Evolutionary conservation across 1,140 invertebrate genomes (phyloP).

Genomic region (Neotoxoptera formosana): DNA sequence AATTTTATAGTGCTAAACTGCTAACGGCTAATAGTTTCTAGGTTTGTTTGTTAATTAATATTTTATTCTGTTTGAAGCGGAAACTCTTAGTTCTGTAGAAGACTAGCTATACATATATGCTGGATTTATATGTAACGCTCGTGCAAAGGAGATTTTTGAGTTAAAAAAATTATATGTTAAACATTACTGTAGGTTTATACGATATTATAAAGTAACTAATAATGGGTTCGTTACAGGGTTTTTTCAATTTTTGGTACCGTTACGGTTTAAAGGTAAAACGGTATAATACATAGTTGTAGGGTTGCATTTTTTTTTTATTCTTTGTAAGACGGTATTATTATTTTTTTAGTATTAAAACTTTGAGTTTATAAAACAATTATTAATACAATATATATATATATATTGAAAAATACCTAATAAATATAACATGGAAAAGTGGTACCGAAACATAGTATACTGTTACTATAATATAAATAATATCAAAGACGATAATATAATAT

Average conservation of each 20-base stretch:
- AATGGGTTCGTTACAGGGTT: not conserved
- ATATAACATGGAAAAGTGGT: not conserved
- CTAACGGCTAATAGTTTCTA: not conserved
- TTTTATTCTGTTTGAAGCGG: not conserved
- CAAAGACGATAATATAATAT: not conserved
- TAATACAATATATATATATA: no score
- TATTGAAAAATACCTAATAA: not conserved
- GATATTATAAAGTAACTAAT: not conserved
- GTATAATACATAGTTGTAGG: not conserved
- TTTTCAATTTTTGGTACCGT: not conserved
- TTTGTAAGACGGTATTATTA: not conserved
- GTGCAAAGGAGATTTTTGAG: not conserved
- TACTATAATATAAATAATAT: not conserved
- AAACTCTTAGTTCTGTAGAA: not conserved
- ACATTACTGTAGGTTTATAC: not conserved
- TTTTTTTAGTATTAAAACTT: not conserved
- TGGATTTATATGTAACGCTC: not conserved
- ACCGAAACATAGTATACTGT: not conserved
- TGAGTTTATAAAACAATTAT: not conserved
- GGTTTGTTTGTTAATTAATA: slow-evolving; percentile 14
- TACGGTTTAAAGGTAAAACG: not conserved
- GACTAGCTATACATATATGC: not conserved
- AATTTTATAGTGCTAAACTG: not conserved
- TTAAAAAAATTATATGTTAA: not conserved
- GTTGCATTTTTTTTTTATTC: not conserved